Base-by-base conservation (phyloP, 2,113 vertebrate species). In the Romanogobio albipinnatus region DNA sequence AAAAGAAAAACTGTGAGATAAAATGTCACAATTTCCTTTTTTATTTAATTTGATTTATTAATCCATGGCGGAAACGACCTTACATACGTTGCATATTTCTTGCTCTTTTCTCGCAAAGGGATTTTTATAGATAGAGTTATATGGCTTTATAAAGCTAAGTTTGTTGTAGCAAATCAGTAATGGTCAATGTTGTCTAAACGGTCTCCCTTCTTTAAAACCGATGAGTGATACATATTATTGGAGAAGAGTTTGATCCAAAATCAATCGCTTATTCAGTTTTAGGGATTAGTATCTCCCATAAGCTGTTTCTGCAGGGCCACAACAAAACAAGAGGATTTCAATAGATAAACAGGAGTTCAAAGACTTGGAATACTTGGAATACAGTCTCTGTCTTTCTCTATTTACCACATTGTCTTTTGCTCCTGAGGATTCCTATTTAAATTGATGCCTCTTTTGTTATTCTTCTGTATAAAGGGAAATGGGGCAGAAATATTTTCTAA, bases 231-330 rank as follows among this genome's bases (percentile, higher is more conserved):
- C 19, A 9, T 22, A 66, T 81, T 26, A 66, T 66, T 36, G 51
- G 5, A 24, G 22, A 85, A 14, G 33, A 17, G n/a, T 29, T 49
- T 29, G 39, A 86, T 49, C 26, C 39, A 70, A 29, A 82, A 17
- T 61, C 22, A 47, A 29, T 9, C 22, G 13, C 47, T 49, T 49
- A 1, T 13, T 26, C 24, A 29, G 8, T 51, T 26, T 75, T 51
- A 49, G 14, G 6, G 45, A 15, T 51, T 17, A 26, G 3, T 68
- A 70, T 22, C 66, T 66, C 8, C 8, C 22, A 73, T 75, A 51
- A 75, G 86, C 83, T 86, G 76, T 79, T 84, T 88, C 89, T 81
- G 81, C 19, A 22, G 22, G 49, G 71, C 14, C 14, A 68, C 39
- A 33, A n/a, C n/a, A 9, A 70, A 39, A 22, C 33, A 2, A 39